Percentiles rank a stretch among this genome's conserved stretches.
Conservation (phyloP, 1,140 invertebrate species). For the Drosophila parabipectinata region DNA sequence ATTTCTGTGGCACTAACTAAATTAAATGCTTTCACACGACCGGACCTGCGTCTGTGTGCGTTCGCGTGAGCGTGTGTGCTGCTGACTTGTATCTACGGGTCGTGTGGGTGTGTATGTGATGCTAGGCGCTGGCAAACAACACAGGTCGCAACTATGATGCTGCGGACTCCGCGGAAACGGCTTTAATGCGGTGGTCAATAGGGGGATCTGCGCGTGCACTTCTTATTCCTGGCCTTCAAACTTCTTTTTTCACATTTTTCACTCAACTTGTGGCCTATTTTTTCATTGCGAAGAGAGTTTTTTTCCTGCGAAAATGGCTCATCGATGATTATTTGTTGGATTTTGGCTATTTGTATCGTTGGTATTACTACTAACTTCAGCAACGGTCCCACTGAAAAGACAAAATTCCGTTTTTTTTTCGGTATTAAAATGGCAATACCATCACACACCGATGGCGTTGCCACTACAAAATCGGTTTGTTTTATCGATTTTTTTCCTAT, state of each 20-base stretch:
- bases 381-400: not conserved
- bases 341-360: not conserved
- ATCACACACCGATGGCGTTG: too few relatives aligned
- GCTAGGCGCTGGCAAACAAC: slow-evolving; percentile 66
- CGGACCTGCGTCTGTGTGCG: slow-evolving; percentile 52
- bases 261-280: slow-evolving; percentile 63
- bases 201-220: slow-evolving; percentile 50
- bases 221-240: slow-evolving; percentile 41
- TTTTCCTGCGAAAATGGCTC: slow-evolving; percentile 61
- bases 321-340: slow-evolving; percentile 30
- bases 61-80: slow-evolving; percentile 37
- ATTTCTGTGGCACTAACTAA: slow-evolving; percentile 58
- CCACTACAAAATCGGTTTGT: too few relatives aligned
- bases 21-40: slow-evolving; percentile 61
- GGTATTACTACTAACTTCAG: not conserved
- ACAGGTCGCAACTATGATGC: slow-evolving; percentile 22
- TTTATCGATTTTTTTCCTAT: too few relatives aligned
- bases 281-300: slow-evolving; percentile 37
- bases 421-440: too few relatives aligned
- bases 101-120: slow-evolving; percentile 61
- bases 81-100: slow-evolving; percentile 11
- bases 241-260: slow-evolving; percentile 66
- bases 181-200: slow-evolving; percentile 48
- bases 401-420: too few relatives aligned
- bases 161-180: slow-evolving; percentile 30